Percentiles rank a stretch among this genome's conserved stretches.
Evolutionary conservation across 2,797 vertebrate species (phyloP).

Genomic region (Lemur catta): DNA sequence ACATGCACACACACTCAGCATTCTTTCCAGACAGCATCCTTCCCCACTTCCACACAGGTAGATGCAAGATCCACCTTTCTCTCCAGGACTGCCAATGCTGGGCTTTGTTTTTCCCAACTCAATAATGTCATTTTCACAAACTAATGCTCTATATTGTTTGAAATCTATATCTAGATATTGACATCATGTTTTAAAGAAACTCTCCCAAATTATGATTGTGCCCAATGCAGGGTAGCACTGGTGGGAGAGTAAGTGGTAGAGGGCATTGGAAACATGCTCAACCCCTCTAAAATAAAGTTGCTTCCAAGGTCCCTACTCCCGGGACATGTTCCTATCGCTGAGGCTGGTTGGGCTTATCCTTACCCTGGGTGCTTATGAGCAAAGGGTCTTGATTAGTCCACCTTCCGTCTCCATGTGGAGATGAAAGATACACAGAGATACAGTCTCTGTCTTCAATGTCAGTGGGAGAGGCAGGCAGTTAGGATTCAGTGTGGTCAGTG

Average conservation of each 20-base stretch:
- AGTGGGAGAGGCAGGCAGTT: neutral
- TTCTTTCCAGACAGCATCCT: neutral
- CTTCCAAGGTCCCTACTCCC: neutral
- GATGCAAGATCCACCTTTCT: neutral
- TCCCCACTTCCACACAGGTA: neutral
- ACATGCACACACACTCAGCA: accelerated
- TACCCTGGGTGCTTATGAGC: neutral
- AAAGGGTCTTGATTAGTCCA: neutral
- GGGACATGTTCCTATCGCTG: neutral
- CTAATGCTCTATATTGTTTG: neutral
- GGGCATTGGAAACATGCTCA: neutral
- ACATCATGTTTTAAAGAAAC: neutral
- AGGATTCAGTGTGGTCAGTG: neutral
- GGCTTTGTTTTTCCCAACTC: neutral
- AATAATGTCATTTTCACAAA: neutral
- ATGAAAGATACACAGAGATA: neutral
- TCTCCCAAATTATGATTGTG: neutral
- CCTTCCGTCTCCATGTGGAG: neutral
- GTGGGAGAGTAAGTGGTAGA: neutral
- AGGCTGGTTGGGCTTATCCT: neutral
- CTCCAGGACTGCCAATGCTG: neutral
- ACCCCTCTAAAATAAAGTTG: neutral
- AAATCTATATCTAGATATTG: neutral
- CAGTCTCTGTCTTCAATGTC: neutral
- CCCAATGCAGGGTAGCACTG: neutral